Percentiles rank a stretch among this genome's conserved stretches.
phyloP scores from a whole-genome alignment of 2,113 vertebrate genomes.

The Ailuropoda melanoleuca region DNA sequence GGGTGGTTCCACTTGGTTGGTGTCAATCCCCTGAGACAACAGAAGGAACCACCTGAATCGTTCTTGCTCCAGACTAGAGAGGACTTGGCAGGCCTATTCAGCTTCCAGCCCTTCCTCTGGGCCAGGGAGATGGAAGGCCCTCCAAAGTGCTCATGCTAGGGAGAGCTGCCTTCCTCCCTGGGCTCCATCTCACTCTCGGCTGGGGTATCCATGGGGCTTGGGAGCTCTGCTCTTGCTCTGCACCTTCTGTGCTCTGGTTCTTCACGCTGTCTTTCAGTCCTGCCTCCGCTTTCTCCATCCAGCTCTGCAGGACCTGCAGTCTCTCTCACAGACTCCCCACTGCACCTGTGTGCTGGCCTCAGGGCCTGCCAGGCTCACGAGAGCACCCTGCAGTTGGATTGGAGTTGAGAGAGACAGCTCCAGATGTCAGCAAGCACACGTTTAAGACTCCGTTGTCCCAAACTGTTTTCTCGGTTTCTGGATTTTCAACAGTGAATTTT shows the following conservation, averaged over 20 bases:
- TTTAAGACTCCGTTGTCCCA: neutral
- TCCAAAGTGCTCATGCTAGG: neutral
- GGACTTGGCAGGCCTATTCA: neutral
- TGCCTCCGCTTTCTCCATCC: neutral
- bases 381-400: neutral
- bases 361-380: neutral
- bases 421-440: neutral
- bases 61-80: neutral
- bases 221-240: neutral
- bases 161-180: neutral
- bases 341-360: neutral
- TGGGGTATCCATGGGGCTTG: neutral
- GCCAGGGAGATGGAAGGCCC: neutral
- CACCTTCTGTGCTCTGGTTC: neutral
- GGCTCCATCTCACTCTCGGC: neutral
- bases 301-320: neutral
- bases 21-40: neutral
- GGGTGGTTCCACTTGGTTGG: neutral
- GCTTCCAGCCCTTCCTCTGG: neutral
- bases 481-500: neutral
- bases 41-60: neutral
- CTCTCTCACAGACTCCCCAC: too few species aligned
- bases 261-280: neutral
- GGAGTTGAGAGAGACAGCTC: neutral
- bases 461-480: neutral